Evolutionary conservation across 2,888 invertebrate species (phyloP), one percentile per base, ranked within the genome.

Genomic region (Volucella inanis): DNA sequence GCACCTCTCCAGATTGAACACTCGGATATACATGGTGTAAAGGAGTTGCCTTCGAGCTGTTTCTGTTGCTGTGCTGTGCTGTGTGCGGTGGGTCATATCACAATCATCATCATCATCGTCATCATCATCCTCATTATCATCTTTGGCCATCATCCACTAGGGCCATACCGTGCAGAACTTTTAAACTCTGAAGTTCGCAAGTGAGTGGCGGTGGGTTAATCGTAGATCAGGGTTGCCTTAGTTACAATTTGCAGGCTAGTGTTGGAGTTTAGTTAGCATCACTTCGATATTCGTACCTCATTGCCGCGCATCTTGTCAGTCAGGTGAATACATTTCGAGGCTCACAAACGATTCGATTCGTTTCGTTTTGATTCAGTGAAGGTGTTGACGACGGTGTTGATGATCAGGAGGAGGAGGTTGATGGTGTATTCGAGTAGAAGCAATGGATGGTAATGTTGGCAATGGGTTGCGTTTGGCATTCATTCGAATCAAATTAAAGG

Each of bases 401-500:
- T 41, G 52, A 57, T 57, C 70, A 55, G 43, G 80, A 55, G 47
- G 76, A 31, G 31, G 31, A 31, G 31, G 31, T 31, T 31, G 31
- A 3, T 31, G 31, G 31, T 31, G 31, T 31, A 31, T 31, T 31
- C 31, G 31, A 31, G 31, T 31, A 31, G 4, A 31, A 6, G 31
- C 31, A 31, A 0, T 4, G 31, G 31, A 59, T 78, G 59, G 59
- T 68, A 55, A 67, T 67, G 55, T 31, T 62, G 65, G 55, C 31
- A 71, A 39, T 61, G 79, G 61, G 68, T 62, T 77, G 65, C 72
- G 76, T 78, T 80, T 74, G 68, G 79, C 74, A 81, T 85, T 77
- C 85, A 85, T 81, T 85, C 71, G 81, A 85, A 81, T 85, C 85
- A 76, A 85, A 85, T 85, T 85, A 85, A 81, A 85, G 81, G 81